A percentile compares a stretch with the other conserved stretches of the same genome.
phyloP scores from a whole-genome alignment of 1,140 invertebrate species.

The Lasaia peninsularis region DNA sequence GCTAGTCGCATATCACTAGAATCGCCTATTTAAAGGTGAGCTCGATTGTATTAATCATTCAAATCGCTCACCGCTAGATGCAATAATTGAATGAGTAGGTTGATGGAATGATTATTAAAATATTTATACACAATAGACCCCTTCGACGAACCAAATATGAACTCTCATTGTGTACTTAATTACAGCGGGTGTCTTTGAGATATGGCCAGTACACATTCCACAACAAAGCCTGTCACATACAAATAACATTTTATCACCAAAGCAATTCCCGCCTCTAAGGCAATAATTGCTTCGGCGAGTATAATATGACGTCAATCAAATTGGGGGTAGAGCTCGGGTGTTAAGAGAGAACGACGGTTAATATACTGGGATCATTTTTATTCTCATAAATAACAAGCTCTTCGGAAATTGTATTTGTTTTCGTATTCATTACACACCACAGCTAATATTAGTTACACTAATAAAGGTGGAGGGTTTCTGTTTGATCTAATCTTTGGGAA shows the following conservation, averaged over 20 bases:
- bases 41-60: too few relatives aligned
- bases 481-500: too few relatives aligned
- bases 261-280: constrained; percentile 42
- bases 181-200: constrained; percentile 67
- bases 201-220: constrained; percentile 53
- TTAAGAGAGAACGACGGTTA: constrained; percentile 5
- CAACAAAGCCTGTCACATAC: constrained; percentile 63
- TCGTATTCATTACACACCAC: not conserved
- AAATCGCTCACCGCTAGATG: too few relatives aligned
- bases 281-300: constrained; percentile 33
- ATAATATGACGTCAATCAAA: constrained; percentile 29
- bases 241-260: constrained; percentile 60
- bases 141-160: constrained; percentile 53
- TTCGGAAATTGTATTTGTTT: constrained; percentile 7
- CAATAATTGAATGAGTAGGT: too few relatives aligned
- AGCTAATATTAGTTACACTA: too few relatives aligned
- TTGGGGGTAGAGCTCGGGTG: not conserved
- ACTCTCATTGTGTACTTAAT: constrained; percentile 68
- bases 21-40: too few relatives aligned
- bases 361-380: constrained; percentile 9
- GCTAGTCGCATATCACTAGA: constrained; percentile 62
- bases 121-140: constrained; percentile 53
- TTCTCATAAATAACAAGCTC: constrained; percentile 7
- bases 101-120: too few relatives aligned
- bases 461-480: too few relatives aligned